Conservation (phyloP, 2,888 invertebrate genomes). For the Leucozona laternaria region DNA sequence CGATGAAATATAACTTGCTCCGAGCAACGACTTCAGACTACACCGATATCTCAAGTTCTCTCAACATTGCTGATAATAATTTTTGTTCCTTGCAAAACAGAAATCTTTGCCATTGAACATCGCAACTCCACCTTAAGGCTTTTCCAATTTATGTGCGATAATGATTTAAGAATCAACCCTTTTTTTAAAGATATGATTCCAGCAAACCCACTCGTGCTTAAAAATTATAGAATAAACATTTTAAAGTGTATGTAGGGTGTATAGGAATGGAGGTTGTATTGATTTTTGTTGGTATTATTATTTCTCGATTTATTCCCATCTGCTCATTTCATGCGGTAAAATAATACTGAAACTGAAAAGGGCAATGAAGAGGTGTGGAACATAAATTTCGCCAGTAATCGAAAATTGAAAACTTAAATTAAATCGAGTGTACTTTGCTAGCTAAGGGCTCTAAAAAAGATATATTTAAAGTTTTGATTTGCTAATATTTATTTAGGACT, state of each 20-base stretch:
- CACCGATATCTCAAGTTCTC: neutral
- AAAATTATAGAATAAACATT: constrained; percentile 1
- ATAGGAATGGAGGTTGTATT: neutral
- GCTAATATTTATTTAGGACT: no score
- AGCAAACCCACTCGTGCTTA: neutral
- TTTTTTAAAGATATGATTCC: neutral
- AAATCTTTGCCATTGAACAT: neutral
- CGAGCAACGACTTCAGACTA: neutral
- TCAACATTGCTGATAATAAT: neutral
- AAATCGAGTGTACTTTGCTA: no score
- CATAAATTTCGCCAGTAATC: neutral
- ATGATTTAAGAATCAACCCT: neutral
- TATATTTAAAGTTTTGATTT: no score
- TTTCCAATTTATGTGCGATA: constrained; percentile 3
- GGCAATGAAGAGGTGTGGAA: neutral
- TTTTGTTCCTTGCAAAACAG: neutral
- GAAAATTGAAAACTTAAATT: no score
- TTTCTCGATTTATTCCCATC: neutral
- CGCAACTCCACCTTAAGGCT: neutral
- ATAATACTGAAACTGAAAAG: neutral
- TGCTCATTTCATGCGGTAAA: neutral
- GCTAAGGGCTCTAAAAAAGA: no score
- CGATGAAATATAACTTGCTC: neutral
- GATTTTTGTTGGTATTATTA: neutral
- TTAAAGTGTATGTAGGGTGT: neutral